Conservation (phyloP, 2,113 vertebrate species). For the Melanocharis versteri region DNA sequence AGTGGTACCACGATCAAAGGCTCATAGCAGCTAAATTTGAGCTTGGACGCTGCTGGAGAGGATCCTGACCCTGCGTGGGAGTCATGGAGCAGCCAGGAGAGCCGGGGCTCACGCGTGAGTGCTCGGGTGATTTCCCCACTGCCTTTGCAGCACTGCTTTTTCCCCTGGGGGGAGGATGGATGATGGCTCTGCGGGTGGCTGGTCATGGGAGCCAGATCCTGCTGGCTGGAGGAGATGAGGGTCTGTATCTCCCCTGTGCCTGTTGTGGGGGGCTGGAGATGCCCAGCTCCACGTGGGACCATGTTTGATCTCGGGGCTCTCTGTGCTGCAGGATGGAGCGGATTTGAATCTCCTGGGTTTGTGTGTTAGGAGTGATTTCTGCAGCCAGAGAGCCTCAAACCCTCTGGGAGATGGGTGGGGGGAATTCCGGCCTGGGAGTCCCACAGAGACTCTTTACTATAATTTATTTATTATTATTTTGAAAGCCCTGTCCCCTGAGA, state of each 20-base stretch:
- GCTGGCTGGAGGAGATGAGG: background rate
- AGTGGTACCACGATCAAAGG: background rate
- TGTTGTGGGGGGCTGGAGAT: background rate
- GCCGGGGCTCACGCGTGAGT: background rate
- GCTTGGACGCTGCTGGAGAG: background rate
- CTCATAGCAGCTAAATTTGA: background rate
- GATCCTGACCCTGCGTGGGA: background rate
- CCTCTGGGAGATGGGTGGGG: background rate
- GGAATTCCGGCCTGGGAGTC: background rate
- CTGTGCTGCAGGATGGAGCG: background rate
- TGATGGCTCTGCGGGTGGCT: background rate
- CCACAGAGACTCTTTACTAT: background rate
- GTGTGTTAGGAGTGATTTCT: background rate
- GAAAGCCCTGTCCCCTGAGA: background rate
- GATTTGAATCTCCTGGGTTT: background rate
- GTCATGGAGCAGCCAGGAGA: background rate
- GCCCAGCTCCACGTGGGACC: background rate
- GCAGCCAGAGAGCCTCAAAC: background rate
- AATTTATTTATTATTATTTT: background rate
- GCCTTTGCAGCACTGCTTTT: background rate
- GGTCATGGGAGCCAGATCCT: background rate
- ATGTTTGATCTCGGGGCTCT: rapidly evolving
- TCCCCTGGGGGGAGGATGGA: background rate
- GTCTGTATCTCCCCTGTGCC: rapidly evolving
- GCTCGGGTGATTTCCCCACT: rapidly evolving